phyloP scores from a whole-genome alignment of 2,888 invertebrate species.

The Caenorhabditis macrosperma region DNA sequence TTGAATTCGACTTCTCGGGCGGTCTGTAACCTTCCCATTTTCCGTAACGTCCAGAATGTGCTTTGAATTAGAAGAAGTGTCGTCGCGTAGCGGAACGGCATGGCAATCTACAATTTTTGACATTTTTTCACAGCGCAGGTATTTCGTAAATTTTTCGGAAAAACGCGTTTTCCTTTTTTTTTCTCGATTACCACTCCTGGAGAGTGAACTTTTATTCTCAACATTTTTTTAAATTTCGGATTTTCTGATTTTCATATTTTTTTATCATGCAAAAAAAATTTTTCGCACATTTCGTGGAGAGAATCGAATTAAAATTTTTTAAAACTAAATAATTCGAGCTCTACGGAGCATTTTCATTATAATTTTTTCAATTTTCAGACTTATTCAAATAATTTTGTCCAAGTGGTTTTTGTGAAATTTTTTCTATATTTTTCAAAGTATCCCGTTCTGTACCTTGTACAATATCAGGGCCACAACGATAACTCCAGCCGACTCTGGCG shows the following conservation, averaged over 20 bases:
- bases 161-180: not conserved
- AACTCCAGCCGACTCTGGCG: slow-evolving; percentile 86
- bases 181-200: no score
- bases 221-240: no score
- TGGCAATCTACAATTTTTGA: slow-evolving; percentile 73
- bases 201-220: no score
- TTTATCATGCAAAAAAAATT: not conserved
- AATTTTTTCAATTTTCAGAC: not conserved
- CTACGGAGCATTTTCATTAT: not conserved
- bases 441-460: slow-evolving; percentile 95
- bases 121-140: no score
- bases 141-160: slow-evolving; percentile 3
- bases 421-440: not conserved
- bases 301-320: no score
- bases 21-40: slow-evolving; percentile 74
- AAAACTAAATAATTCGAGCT: no score
- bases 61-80: slow-evolving; percentile 75
- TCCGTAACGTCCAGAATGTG: slow-evolving; percentile 70
- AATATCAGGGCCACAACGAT: slow-evolving; percentile 91
- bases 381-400: not conserved
- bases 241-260: not conserved
- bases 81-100: slow-evolving; percentile 78
- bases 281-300: not conserved
- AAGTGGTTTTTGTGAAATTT: not conserved
- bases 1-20: slow-evolving; percentile 73